Evolutionary conservation across 1,140 invertebrate genomes (phyloP).

Genomic region (Meloidogyne floridensis): DNA sequence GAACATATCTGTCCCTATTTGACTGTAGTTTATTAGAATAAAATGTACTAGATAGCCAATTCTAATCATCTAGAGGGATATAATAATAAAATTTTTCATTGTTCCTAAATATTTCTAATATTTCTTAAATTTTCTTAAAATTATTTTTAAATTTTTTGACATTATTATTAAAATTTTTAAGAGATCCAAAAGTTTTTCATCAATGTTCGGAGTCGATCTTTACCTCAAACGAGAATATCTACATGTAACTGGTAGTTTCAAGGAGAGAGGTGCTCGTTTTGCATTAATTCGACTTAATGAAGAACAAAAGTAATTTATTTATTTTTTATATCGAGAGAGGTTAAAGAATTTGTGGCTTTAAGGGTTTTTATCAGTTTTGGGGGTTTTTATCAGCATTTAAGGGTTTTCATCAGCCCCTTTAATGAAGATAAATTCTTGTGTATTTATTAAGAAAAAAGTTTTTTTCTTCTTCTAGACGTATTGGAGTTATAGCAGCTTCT

Average conservation of each 20-base stretch:
- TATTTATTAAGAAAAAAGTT: neutral
- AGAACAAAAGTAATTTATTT: neutral
- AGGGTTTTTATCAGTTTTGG: too few relatives aligned
- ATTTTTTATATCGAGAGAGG: neutral
- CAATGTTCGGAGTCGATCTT: slow-evolving; percentile 27
- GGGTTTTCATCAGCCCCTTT: too few relatives aligned
- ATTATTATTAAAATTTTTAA: slow-evolving; percentile 90
- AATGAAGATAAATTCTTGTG: neutral
- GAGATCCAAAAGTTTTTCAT: slow-evolving; percentile 78
- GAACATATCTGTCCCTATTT: too few relatives aligned
- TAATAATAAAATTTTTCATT: too few relatives aligned
- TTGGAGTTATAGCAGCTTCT: slow-evolving; percentile 82
- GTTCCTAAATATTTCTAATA: too few relatives aligned
- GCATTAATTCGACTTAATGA: slow-evolving; percentile 75
- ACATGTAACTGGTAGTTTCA: slow-evolving; percentile 88
- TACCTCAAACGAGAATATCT: slow-evolving; percentile 74
- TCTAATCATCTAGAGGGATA: too few relatives aligned
- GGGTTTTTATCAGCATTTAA: too few relatives aligned
- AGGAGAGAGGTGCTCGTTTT: slow-evolving; percentile 86
- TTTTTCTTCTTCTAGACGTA: slow-evolving; percentile 63
- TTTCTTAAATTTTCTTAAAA: neutral
- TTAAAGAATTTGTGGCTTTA: too few relatives aligned
- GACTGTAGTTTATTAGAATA: too few relatives aligned
- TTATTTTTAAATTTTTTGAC: slow-evolving; percentile 80
- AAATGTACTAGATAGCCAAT: too few relatives aligned